phyloP scores from a whole-genome alignment of 2,797 vertebrate species.

The Poeciliopsis paucimaculata region DNA sequence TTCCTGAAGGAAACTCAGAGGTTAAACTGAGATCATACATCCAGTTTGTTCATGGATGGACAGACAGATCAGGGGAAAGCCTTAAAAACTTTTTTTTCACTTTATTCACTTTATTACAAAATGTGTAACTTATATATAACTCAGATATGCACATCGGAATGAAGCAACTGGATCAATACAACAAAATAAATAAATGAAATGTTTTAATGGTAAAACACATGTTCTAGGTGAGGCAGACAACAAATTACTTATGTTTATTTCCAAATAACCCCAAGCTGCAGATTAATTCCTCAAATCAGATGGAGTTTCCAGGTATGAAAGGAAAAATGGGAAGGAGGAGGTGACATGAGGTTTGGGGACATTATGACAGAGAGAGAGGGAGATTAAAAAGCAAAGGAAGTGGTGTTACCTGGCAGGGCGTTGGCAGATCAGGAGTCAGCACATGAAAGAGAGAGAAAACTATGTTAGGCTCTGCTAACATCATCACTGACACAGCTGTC shows the following conservation, averaged over 20 bases:
- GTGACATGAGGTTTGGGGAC: slow-evolving; percentile 53
- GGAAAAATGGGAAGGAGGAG: background rate
- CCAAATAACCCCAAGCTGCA: background rate
- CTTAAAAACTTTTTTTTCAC: background rate
- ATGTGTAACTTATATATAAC: background rate
- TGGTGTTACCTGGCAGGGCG: slow-evolving; percentile 81
- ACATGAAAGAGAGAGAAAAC: slow-evolving; percentile 79
- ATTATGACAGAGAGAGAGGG: slow-evolving; percentile 47
- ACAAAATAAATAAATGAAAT: background rate
- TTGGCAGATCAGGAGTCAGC: slow-evolving; percentile 63
- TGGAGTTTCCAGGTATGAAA: slow-evolving; percentile 52
- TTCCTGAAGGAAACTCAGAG: background rate
- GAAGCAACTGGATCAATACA: slow-evolving; percentile 1
- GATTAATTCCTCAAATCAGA: slow-evolving; percentile 23
- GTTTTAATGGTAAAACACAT: slow-evolving; percentile 3
- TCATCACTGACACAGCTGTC: slow-evolving; percentile 42
- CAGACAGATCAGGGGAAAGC: background rate
- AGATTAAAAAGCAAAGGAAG: slow-evolving; percentile 75
- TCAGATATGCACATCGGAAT: background rate
- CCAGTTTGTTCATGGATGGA: background rate
- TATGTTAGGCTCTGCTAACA: slow-evolving; percentile 49
- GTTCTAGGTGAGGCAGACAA: slow-evolving; percentile 14
- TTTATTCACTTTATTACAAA: background rate
- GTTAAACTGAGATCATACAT: background rate
- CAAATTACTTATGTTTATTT: slow-evolving; percentile 6